Conservation (phyloP, 1,140 invertebrate genomes). For the Cydia pomonella region DNA sequence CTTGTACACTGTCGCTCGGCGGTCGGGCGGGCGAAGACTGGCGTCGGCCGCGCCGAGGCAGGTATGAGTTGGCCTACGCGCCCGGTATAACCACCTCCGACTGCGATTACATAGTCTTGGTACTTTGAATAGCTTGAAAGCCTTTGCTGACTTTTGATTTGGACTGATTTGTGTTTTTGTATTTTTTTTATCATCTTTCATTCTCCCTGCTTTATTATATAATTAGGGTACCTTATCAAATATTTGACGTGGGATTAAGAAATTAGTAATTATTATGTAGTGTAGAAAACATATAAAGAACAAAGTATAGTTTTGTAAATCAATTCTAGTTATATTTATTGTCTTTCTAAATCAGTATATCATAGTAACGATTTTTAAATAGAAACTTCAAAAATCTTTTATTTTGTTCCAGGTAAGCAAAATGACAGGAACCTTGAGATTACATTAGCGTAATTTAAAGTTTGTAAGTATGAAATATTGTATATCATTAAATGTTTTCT, state of each 20-base stretch:
- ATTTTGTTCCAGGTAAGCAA: background rate
- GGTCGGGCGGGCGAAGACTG: constrained; percentile 65
- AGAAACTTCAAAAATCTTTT: background rate
- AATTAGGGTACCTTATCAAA: too few relatives aligned
- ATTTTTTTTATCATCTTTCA: background rate
- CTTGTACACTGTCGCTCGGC: constrained; percentile 43
- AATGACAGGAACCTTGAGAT: background rate
- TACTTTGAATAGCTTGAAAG: constrained; percentile 51
- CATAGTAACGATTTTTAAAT: background rate
- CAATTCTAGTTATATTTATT: too few relatives aligned
- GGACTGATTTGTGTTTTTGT: background rate
- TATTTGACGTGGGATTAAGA: too few relatives aligned
- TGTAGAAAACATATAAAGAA: too few relatives aligned
- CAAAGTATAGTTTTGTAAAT: too few relatives aligned
- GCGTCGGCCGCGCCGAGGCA: constrained; percentile 63
- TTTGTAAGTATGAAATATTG: background rate
- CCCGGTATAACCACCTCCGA: constrained; percentile 72
- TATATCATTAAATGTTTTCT: background rate
- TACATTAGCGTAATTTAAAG: background rate
- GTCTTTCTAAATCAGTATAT: background rate
- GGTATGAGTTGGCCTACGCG: constrained; percentile 75
- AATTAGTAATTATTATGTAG: too few relatives aligned
- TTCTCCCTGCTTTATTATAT: too few relatives aligned
- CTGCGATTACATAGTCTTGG: constrained; percentile 52
- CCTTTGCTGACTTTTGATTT: background rate